Evolutionary conservation across 2,888 invertebrate species (phyloP), one percentile per base, ranked within the genome.

Genomic region (Volucella inflata): DNA sequence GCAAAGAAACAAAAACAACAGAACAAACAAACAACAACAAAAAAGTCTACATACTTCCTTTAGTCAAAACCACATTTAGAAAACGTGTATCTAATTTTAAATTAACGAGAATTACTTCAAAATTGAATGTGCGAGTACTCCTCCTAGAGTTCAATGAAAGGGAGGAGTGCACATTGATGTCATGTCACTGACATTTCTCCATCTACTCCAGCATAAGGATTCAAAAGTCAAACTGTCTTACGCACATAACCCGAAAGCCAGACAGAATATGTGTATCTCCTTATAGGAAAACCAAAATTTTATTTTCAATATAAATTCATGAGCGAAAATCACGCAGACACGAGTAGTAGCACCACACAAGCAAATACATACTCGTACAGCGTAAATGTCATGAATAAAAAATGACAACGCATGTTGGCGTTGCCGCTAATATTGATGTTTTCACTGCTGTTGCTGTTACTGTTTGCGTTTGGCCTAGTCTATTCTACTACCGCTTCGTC

Each of bases 241-340:
- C 40, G 17, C 16, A 6, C 4, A 38, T 8, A 50, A 9, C 21
- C 57, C 30, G 6, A 30, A 30, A n/a, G 48, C 11, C 53, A 30
- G 40, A 10, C 14, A 10, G n/a, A 6, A 4, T 30, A 30, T 30
- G 30, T 30, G 30, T 30, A 30, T 30, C 30, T 30, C 30, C 6
- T 59, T 17, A 16, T 51, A 42, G 42, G 12, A 0, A 1, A 71
- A 71, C 36, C 12, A 44, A 59, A 62, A 76, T 75, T 71, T 80
- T 50, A 67, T 76, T 84, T 84, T 80, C 84, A 80, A 84, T 84
- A 80, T 84, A 84, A 84, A 84, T 84, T 84, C 84, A 84, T 84
- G 84, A 84, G 79, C 12, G 53, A 71, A 84, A 71, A 78, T 74
- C 62, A 74, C 74, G 51, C 68, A 53, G 67, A 67, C 55, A 53